Conservation (phyloP, 2,113 vertebrate species). For the Paraplagusia blochii region DNA sequence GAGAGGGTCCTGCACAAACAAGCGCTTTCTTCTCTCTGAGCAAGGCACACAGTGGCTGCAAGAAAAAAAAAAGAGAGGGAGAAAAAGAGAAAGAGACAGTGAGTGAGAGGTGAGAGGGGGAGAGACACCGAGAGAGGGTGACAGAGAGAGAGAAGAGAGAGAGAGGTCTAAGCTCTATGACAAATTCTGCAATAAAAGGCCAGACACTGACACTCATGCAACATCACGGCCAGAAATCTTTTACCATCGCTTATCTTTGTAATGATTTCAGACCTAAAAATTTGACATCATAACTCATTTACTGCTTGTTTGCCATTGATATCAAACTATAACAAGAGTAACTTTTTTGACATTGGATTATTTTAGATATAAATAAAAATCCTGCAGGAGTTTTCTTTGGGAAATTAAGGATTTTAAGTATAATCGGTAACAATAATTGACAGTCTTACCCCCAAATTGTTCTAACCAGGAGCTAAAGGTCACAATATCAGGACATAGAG, state of each 20-base stretch:
- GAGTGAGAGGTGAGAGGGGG: constrained; percentile 6
- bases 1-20: constrained; percentile 97
- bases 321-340: too few species aligned
- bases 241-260: neutral
- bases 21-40: constrained; percentile 97
- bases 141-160: constrained; percentile 84
- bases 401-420: too few species aligned
- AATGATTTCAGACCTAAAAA: too few species aligned
- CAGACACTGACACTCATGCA: constrained; percentile 62
- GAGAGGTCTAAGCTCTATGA: constrained; percentile 83
- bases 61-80: constrained; percentile 94
- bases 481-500: too few species aligned
- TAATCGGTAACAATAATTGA: too few species aligned
- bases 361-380: too few species aligned
- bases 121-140: constrained; percentile 80
- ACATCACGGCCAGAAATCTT: neutral
- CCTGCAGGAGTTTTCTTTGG: too few species aligned
- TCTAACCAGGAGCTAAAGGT: too few species aligned
- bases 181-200: constrained; percentile 74
- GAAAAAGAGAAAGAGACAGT: constrained; percentile 85
- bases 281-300: too few species aligned
- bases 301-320: too few species aligned
- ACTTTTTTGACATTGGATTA: too few species aligned
- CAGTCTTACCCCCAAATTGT: too few species aligned
- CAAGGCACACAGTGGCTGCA: constrained; percentile 99